Evolutionary conservation across 2,113 vertebrate genomes (phyloP).

Genomic region (Pachypanchax playfairii): DNA sequence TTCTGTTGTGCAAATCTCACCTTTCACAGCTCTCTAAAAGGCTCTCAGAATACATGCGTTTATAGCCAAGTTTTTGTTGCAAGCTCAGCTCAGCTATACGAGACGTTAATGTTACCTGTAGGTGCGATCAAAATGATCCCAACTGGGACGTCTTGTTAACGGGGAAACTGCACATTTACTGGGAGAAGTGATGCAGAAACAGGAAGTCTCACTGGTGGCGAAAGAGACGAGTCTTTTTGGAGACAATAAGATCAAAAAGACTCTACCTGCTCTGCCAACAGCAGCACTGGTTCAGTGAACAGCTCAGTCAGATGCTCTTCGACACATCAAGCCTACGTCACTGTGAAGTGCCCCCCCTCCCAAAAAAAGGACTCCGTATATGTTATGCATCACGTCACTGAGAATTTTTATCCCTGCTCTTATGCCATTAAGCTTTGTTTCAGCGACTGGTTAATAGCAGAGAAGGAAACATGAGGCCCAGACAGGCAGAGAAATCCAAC

Average conservation of each 20-base stretch:
- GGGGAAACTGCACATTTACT: conserved; percentile 23
- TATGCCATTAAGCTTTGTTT: conserved; percentile 36
- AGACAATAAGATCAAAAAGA: conserved; percentile 35
- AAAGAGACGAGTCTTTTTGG: conserved; percentile 6
- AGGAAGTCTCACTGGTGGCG: conserved; percentile 7
- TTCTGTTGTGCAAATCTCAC: conserved; percentile 9
- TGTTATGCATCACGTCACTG: conserved; percentile 36
- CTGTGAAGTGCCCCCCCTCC: conserved; percentile 13
- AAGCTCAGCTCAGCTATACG: background rate
- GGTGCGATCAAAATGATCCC: conserved; percentile 33
- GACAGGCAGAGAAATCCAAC: too few relatives aligned
- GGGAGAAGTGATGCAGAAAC: conserved; percentile 39
- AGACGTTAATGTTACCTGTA: conserved; percentile 11
- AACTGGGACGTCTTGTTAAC: conserved; percentile 37
- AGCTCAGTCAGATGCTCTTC: conserved; percentile 43
- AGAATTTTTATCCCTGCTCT: conserved; percentile 8
- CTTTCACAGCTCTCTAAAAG: conserved; percentile 16
- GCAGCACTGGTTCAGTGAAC: conserved; percentile 34
- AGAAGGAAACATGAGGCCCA: conserved; percentile 3
- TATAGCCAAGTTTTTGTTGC: background rate
- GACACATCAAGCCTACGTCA: conserved; percentile 43
- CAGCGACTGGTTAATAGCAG: conserved; percentile 22
- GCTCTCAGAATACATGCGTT: background rate
- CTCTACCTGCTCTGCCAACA: conserved; percentile 51
- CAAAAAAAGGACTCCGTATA: conserved; percentile 33